Conservation (phyloP, 2,888 invertebrate genomes). For the Synergus itoensis region DNA sequence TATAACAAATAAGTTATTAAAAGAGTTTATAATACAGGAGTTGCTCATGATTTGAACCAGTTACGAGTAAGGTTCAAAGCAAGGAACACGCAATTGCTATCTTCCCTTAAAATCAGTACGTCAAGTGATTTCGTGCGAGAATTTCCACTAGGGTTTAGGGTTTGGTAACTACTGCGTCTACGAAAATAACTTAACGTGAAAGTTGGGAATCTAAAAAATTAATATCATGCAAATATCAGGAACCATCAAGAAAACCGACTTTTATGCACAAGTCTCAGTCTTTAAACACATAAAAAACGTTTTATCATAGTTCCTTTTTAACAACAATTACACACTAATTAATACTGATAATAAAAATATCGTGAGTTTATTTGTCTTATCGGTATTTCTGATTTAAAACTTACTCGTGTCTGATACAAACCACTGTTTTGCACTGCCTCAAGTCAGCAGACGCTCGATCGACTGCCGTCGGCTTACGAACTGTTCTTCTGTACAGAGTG, state of each 20-base stretch:
- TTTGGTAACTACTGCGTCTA: neutral
- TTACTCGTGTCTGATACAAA: neutral
- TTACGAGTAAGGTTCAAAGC: constrained; percentile 42
- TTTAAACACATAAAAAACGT: neutral
- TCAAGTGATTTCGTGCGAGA: constrained; percentile 4
- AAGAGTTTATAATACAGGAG: constrained; percentile 74
- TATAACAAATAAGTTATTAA: constrained; percentile 70
- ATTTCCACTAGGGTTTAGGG: neutral
- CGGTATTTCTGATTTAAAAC: neutral
- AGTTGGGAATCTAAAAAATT: too few relatives aligned
- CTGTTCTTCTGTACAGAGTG: constrained; percentile 47
- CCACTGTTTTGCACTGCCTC: constrained; percentile 44
- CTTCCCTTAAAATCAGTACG: neutral
- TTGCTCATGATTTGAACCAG: constrained; percentile 54
- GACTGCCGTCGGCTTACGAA: constrained; percentile 47
- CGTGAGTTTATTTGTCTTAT: neutral
- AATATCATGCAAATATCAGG: neutral
- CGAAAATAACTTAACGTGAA: neutral
- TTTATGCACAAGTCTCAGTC: neutral
- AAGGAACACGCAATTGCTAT: constrained; percentile 40
- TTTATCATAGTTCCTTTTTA: neutral
- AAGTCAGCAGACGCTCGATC: constrained; percentile 44
- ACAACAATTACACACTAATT: neutral
- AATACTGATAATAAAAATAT: constrained; percentile 39
- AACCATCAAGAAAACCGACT: neutral